Percentiles rank a stretch among this genome's conserved stretches.
phyloP scores from a whole-genome alignment of 2,113 vertebrate genomes.

The Pristiophorus japonicus region DNA sequence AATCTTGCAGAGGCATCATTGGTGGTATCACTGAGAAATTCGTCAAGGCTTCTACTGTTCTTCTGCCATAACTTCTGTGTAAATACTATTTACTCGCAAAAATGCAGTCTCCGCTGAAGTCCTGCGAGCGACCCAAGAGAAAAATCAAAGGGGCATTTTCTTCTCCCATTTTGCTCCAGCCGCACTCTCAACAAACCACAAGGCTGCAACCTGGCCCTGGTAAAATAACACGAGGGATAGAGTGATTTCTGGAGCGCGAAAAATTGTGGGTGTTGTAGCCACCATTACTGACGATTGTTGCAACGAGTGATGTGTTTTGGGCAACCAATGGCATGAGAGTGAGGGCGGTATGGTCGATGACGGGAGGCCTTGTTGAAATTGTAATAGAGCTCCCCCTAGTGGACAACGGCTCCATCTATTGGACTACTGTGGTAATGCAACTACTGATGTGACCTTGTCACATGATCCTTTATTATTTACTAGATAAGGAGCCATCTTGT shows the following conservation, averaged over 20 bases:
- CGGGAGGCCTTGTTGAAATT: too few relatives aligned
- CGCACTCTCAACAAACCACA: neutral
- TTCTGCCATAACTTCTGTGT: neutral
- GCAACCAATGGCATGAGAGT: neutral
- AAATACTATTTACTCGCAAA: neutral
- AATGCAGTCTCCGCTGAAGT: neutral
- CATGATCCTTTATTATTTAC: too few relatives aligned
- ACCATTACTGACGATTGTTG: too few relatives aligned
- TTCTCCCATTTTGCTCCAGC: neutral
- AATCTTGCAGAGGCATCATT: too few relatives aligned
- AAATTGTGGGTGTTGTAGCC: too few relatives aligned
- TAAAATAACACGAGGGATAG: neutral
- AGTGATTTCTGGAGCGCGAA: too few relatives aligned
- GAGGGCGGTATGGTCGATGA: neutral
- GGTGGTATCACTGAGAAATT: neutral
- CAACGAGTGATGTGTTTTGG: too few relatives aligned
- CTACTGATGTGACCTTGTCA: too few relatives aligned
- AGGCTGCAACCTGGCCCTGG: neutral
- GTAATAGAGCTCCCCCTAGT: too few relatives aligned
- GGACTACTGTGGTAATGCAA: too few relatives aligned
- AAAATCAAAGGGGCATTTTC: neutral
- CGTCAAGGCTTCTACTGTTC: neutral
- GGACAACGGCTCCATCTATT: too few relatives aligned
- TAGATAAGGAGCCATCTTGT: too few relatives aligned
- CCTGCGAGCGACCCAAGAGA: neutral